Percentiles rank a stretch among this genome's conserved stretches.
Evolutionary conservation across 2,888 invertebrate species (phyloP).

Genomic region (Epistrophella euchroma): DNA sequence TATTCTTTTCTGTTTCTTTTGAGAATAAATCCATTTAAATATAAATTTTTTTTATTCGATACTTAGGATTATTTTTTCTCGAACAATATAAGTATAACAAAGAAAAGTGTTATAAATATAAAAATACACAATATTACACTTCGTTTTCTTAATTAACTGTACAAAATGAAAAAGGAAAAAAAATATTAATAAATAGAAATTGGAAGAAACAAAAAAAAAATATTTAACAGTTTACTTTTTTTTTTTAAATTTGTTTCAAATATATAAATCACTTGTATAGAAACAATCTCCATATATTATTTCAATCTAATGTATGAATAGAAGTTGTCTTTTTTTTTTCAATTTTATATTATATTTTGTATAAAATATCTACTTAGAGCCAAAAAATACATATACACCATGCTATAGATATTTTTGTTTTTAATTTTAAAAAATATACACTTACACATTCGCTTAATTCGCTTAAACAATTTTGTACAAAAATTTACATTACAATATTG

Average conservation of each 20-base stretch:
- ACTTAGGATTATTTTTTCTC: slow-evolving; percentile 41
- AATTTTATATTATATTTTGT: slow-evolving; percentile 23
- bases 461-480: slow-evolving; percentile 74
- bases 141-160: slow-evolving; percentile 55
- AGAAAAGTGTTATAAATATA: slow-evolving; percentile 40
- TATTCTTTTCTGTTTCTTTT: slow-evolving; percentile 17
- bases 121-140: slow-evolving; percentile 39
- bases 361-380: slow-evolving; percentile 59
- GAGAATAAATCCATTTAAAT: slow-evolving; percentile 44
- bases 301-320: slow-evolving; percentile 28
- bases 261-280: slow-evolving; percentile 68
- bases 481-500: slow-evolving; percentile 75
- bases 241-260: slow-evolving; percentile 4
- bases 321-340: slow-evolving; percentile 7
- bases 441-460: slow-evolving; percentile 39
- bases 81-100: slow-evolving; percentile 67
- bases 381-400: slow-evolving; percentile 59
- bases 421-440: slow-evolving; percentile 60
- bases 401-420: slow-evolving; percentile 6
- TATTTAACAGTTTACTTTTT: slow-evolving; percentile 22
- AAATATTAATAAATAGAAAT: slow-evolving; percentile 57
- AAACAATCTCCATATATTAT: slow-evolving; percentile 49
- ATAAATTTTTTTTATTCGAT: slow-evolving; percentile 46
- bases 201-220: slow-evolving; percentile 27
- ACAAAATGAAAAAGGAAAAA: slow-evolving; percentile 33